phyloP scores from a whole-genome alignment of 64 coral and sea anemone genomes.

The Dendrophyllia cribrosa region DNA sequence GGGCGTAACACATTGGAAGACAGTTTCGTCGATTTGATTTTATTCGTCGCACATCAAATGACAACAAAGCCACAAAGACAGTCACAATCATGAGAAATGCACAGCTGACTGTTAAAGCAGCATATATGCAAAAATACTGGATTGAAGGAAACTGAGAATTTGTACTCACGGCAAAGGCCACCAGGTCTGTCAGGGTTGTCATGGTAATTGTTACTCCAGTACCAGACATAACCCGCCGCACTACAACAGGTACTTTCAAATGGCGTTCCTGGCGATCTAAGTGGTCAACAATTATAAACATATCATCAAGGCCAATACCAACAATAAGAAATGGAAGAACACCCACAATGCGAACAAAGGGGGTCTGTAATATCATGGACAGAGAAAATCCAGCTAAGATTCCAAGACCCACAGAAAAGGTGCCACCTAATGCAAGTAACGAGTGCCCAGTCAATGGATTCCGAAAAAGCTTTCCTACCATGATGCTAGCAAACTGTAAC shows the following conservation, averaged over 20 bases:
- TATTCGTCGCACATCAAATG: constrained; percentile 79
- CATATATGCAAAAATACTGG: constrained; percentile 84
- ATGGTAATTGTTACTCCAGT: constrained; percentile 85
- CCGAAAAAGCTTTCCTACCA: constrained; percentile 71
- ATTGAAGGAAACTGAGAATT: constrained; percentile 79
- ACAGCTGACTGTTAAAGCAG: constrained; percentile 74
- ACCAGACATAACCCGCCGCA: constrained; percentile 52
- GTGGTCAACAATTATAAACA: constrained; percentile 87
- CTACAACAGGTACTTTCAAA: constrained; percentile 21
- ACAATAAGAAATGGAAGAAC: constrained; percentile 81
- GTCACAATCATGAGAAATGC: constrained; percentile 83
- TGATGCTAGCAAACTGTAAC: constrained; percentile 82
- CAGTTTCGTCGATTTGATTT: constrained; percentile 80
- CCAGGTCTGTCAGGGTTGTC: constrained; percentile 89
- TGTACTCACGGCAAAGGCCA: constrained; percentile 89
- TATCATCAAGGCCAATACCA: constrained; percentile 84
- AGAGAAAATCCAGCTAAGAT: constrained; percentile 79
- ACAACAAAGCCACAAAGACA: constrained; percentile 73
- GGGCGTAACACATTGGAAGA: constrained; percentile 67
- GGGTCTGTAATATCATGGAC: constrained; percentile 64
- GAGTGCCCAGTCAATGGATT: constrained; percentile 81
- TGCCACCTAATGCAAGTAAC: constrained; percentile 57
- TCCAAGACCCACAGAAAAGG: constrained; percentile 70
- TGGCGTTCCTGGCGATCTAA: constrained; percentile 64
- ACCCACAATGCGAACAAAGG: constrained; percentile 81